Evolutionary conservation across 2,797 vertebrate species (phyloP), one percentile per base, ranked within the genome.

Genomic region (Enteromius mattozi): DNA sequence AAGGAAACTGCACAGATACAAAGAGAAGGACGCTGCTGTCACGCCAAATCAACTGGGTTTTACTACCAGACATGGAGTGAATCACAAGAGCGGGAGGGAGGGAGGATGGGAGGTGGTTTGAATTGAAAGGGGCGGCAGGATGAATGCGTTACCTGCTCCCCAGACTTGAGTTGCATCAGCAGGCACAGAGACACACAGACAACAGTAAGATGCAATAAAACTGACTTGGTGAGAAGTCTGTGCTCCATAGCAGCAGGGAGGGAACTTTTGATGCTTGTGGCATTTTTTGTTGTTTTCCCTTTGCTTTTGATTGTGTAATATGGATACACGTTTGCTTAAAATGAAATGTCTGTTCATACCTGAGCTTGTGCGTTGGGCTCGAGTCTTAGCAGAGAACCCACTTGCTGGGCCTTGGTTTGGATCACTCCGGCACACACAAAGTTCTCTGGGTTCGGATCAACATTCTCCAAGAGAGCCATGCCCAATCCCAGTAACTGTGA

Each of bases 381-480:
- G 89, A 98, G 94, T 90, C 97, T 94, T 27, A 98, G 94, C 90
- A 98, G 95, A 83, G 96, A 97, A 90, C 97, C 97, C 30, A 98
- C 96, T 88, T 98, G 97, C 89, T 97, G 94, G 69, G 94, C 91
- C 91, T 98, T 98, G 9, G 96, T 97, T 93, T 98, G 97, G 86
- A 98, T 96, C 88, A 98, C 97, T 77, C 97, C 97, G 71, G 97
- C 97, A 24, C 96, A 97, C 80, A 98, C 97, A 0, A 96, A 98
- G 89, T 98, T 98, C 89, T 97, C 97, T 14, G 96, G 97, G 91
- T 98, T 98, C 30, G 97, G 97, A 88, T 98, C 97, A 63, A 98
- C 96, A 0, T 97, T 96, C 87, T 97, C 96, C 92, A 98, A 91
- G 85, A 98, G 95, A 27, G 97, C 97, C 3, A 95, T 95, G 78